Conservation (phyloP, 2,113 vertebrate genomes). For the Murina feae region DNA sequence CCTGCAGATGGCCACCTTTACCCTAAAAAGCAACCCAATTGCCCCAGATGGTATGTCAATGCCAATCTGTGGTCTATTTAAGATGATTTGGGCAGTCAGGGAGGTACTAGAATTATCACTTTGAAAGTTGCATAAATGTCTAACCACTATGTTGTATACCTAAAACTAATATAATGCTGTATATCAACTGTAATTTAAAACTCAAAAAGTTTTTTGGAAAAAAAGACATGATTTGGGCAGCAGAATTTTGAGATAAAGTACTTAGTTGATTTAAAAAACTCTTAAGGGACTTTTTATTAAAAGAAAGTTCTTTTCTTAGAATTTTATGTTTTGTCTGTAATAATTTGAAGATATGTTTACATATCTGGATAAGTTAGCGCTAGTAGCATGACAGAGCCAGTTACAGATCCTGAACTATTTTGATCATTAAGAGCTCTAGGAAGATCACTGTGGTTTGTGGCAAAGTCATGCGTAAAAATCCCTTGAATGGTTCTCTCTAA, state of each 20-base stretch:
- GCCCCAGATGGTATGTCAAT: neutral
- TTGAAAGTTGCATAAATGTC: neutral
- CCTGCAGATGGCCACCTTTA: neutral
- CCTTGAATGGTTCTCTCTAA: neutral
- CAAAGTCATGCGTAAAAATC: neutral
- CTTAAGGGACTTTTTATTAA: neutral
- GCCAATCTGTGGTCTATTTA: neutral
- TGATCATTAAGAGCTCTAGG: neutral
- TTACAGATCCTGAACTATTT: neutral
- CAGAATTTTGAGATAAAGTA: constrained; percentile 1
- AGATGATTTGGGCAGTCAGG: neutral
- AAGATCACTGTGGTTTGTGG: neutral
- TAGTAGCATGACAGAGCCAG: neutral
- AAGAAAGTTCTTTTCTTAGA: neutral
- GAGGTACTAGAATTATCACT: neutral
- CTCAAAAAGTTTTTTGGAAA: neutral
- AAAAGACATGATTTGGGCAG: neutral
- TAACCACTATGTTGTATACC: neutral
- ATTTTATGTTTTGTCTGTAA: constrained; percentile 12
- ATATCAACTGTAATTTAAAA: neutral
- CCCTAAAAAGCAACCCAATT: neutral
- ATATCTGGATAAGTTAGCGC: neutral
- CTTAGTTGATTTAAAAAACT: neutral
- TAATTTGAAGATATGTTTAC: neutral
- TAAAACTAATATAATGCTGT: neutral